Percentiles rank a stretch among this genome's conserved stretches.
These are phyloP conservation scores for Simalia tracyae DNA, from an alignment of 2,797 vertebrate species.

Conservation along the genomic window DNA sequence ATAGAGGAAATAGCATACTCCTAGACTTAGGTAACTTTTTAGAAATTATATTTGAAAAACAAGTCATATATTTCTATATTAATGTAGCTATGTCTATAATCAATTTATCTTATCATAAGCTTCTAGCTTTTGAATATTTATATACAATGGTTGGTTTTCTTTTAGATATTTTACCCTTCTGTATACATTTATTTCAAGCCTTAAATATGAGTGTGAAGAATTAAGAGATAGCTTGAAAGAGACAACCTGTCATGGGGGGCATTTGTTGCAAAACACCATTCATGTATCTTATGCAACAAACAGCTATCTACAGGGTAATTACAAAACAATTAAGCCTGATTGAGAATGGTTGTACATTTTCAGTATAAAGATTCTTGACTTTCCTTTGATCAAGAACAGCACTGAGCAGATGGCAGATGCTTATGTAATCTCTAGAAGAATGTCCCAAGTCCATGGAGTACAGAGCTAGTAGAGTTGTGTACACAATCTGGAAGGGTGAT, in stretches of 20 bases:
- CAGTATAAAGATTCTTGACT: not conserved
- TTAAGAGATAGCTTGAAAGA: not conserved
- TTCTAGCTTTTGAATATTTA: not conserved
- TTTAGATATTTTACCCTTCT: not conserved
- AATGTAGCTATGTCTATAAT: not conserved
- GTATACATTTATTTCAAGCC: not conserved
- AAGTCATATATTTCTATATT: not conserved
- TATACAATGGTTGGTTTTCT: not conserved
- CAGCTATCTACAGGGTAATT: not conserved
- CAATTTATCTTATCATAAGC: not conserved
- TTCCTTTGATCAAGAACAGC: not conserved
- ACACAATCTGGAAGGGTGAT: not conserved
- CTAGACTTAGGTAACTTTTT: not conserved
- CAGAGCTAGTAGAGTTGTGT: not conserved
- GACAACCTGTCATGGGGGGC: not conserved
- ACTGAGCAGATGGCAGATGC: not conserved
- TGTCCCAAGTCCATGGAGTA: not conserved
- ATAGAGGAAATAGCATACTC: not conserved
- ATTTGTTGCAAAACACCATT: not conserved
- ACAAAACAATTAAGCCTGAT: not conserved
- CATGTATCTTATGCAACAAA: not conserved
- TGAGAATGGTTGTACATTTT: not conserved
- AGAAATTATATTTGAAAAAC: not conserved
- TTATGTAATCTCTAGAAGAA: not conserved
- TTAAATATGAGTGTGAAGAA: not conserved